Evolutionary conservation across 2,797 vertebrate genomes (phyloP), one percentile per base, ranked within the genome.

Genomic region (Pangasius krempfi): DNA sequence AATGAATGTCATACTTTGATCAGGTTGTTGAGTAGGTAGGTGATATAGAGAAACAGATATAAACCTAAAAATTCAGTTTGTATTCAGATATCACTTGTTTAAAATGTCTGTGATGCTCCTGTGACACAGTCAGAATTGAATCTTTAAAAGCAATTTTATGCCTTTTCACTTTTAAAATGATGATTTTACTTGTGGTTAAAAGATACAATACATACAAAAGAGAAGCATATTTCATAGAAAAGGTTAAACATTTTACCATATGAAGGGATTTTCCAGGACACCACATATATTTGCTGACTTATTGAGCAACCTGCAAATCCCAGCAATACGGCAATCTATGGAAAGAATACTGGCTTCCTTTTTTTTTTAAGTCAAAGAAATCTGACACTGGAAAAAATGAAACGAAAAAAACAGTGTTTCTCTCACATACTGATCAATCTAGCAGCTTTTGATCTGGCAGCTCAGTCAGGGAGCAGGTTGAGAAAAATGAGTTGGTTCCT

Each of bases 401-500:
- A 64, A 64, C 18, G 40, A 83, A 44, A 81, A 83, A 64, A 40
- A 25, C 40, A 84, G 56, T 5, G 22, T 89, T 82, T 83, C 87
- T 86, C 68, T 56, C 72, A 60, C n/a, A 47, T 84, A 89, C 75
- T 89, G 88, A 91, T 90, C 91, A 90, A 88, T 91, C 86, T 89
- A 80, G 82, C 33, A 72, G 75, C 62, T 20, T 91, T 89, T 89
- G 90, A 90, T 91, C 87, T 90, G 90, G 79, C n/a, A 91, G 91
- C 90, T 58, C 88, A 88, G 88, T 89, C 90, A 86, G 90, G 86
- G 76, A 90, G 84, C 80, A 64, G 82, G 87, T 79, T 78, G 75
- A 91, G 89, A 91, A 91, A 91, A 90, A 91, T 90, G 88, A 91
- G 86, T 30, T 30, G 25, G 70, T 90, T 70, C 88, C 54, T 91